phyloP scores from a whole-genome alignment of 2,797 vertebrate species.

The Oophaga sylvatica region DNA sequence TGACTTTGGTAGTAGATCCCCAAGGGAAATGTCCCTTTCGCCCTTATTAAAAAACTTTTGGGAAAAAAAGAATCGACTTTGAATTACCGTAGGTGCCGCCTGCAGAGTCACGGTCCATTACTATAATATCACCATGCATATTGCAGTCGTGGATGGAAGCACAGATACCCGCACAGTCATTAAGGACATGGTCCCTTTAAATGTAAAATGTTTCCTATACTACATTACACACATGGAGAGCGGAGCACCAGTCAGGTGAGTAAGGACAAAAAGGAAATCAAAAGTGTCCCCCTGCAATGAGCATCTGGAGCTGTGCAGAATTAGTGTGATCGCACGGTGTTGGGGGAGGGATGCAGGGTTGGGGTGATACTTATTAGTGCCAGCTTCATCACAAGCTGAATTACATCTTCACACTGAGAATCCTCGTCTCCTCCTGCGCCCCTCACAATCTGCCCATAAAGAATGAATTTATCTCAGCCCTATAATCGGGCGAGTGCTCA shows the following conservation, averaged over 20 bases:
- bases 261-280: neutral
- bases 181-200: neutral
- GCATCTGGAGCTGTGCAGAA: neutral
- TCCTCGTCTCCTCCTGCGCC: slow-evolving; percentile 18
- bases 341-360: neutral
- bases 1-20: no score
- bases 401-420: slow-evolving; percentile 48
- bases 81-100: no score
- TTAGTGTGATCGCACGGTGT: neutral
- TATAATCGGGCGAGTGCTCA: no score
- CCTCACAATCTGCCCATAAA: neutral
- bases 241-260: neutral
- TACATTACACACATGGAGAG: neutral
- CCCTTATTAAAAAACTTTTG: no score
- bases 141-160: no score
- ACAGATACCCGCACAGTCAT: neutral
- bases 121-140: no score
- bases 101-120: no score
- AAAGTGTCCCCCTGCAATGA: neutral
- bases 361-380: slow-evolving; percentile 28
- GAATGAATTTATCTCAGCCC: no score
- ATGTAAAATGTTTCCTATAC: neutral
- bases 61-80: no score
- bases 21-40: no score
- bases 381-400: slow-evolving; percentile 23